These are phyloP conservation scores for Xestia rhomboidea DNA, from an alignment of 2,888 invertebrate species.

Conservation along the genomic window DNA sequence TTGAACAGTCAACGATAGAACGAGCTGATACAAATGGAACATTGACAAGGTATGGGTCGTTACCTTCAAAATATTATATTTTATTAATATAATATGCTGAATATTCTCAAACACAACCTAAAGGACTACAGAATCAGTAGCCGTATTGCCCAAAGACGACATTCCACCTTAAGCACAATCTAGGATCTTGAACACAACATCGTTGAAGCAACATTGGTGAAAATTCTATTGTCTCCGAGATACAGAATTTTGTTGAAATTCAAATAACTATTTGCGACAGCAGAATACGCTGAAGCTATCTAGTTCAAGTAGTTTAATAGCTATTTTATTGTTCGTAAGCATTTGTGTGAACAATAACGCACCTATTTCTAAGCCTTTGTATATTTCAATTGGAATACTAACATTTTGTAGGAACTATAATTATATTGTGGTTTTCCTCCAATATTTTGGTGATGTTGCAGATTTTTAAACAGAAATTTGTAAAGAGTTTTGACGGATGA, in stretches of 20 bases:
- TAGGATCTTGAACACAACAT: slow-evolving; percentile 42
- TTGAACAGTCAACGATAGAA: too few species aligned
- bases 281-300: slow-evolving; percentile 37
- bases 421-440: background rate
- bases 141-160: background rate
- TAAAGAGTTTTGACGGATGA: background rate
- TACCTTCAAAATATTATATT: too few species aligned
- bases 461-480: background rate
- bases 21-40: too few species aligned
- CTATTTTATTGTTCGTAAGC: slow-evolving; percentile 51
- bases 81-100: too few species aligned
- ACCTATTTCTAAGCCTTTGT: slow-evolving; percentile 1
- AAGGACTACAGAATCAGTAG: background rate
- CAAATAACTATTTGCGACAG: slow-evolving; percentile 48
- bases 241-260: slow-evolving; percentile 51
- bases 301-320: slow-evolving; percentile 48
- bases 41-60: too few species aligned
- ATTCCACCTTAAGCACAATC: slow-evolving; percentile 41
- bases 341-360: slow-evolving; percentile 35
- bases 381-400: slow-evolving; percentile 10
- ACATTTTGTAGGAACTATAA: background rate
- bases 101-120: background rate
- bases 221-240: slow-evolving; percentile 54
- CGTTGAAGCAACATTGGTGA: slow-evolving; percentile 35
- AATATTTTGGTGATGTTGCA: background rate